These are phyloP conservation scores for Talpa occidentalis DNA, from an alignment of 2,113 vertebrate genomes.

Conservation along the genomic window DNA sequence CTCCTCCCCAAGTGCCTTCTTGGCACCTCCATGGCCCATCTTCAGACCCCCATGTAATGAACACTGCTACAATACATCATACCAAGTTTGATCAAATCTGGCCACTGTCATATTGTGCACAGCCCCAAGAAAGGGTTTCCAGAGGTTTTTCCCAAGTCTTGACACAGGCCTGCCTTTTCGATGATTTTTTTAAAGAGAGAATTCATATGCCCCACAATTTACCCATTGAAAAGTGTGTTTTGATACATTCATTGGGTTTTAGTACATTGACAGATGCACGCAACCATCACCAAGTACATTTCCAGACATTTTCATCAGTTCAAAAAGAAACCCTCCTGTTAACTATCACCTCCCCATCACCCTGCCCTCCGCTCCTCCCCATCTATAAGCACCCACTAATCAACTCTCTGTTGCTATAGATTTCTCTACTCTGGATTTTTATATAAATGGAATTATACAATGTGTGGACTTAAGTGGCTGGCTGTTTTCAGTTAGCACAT, in stretches of 20 bases:
- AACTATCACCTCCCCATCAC: background rate
- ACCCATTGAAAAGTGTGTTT: background rate
- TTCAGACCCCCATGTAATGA: background rate
- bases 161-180: background rate
- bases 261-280: background rate
- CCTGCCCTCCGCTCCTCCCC: background rate
- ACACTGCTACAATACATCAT: background rate
- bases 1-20: too few species aligned
- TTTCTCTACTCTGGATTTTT: background rate
- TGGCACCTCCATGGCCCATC: background rate
- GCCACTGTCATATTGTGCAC: background rate
- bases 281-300: background rate
- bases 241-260: background rate
- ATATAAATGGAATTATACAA: background rate
- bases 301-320: background rate
- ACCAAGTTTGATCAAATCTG: background rate
- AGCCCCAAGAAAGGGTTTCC: background rate
- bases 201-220: background rate
- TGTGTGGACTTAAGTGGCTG: accelerated
- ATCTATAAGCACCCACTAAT: background rate
- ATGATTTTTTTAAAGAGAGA: too few species aligned
- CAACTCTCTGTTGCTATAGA: background rate
- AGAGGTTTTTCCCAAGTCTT: background rate
- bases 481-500: background rate
- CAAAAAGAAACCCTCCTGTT: background rate